A percentile compares a stretch with the other conserved stretches of the same genome.
These are phyloP conservation scores for Ophion ventricosus DNA, from an alignment of 2,888 invertebrate genomes.

Conservation along the genomic window DNA sequence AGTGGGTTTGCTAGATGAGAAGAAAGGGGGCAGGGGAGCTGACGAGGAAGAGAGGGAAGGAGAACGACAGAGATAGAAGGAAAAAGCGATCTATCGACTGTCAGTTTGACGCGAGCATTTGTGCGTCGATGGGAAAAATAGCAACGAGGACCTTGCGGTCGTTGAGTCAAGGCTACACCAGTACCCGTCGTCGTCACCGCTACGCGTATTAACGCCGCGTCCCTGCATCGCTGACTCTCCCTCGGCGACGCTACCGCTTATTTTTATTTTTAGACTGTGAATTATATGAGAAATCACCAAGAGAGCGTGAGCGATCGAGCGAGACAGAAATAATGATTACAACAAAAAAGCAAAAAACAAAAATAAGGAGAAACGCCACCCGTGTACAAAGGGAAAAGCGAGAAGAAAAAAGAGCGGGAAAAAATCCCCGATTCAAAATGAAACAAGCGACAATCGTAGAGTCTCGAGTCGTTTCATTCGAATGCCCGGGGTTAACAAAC, in stretches of 20 bases:
- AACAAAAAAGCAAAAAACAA: background rate
- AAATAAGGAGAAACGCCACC: background rate
- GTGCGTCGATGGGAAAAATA: constrained; percentile 63
- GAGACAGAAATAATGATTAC: background rate
- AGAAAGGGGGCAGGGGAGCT: background rate
- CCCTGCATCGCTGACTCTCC: constrained; percentile 46
- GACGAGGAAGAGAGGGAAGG: background rate
- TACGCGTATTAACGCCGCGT: constrained; percentile 42
- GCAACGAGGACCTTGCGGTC: constrained; percentile 65
- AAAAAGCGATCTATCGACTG: constrained; percentile 58
- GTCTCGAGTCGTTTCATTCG: constrained; percentile 15
- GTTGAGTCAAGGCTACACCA: constrained; percentile 66
- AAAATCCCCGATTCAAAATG: constrained; percentile 22
- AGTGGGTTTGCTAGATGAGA: background rate
- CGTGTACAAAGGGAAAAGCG: background rate
- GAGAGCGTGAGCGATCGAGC: constrained; percentile 32
- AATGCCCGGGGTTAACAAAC: constrained; percentile 57
- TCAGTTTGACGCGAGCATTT: constrained; percentile 62
- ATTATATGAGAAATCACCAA: constrained; percentile 19
- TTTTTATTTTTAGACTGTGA: constrained; percentile 56
- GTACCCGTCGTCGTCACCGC: constrained; percentile 50
- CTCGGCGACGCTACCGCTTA: constrained; percentile 7
- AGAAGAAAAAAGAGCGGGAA: constrained; percentile 30
- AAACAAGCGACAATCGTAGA: constrained; percentile 21
- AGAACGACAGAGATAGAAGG: constrained; percentile 14